Base-by-base conservation (phyloP, 2,888 invertebrate species). In the Sisyra nigra region DNA sequence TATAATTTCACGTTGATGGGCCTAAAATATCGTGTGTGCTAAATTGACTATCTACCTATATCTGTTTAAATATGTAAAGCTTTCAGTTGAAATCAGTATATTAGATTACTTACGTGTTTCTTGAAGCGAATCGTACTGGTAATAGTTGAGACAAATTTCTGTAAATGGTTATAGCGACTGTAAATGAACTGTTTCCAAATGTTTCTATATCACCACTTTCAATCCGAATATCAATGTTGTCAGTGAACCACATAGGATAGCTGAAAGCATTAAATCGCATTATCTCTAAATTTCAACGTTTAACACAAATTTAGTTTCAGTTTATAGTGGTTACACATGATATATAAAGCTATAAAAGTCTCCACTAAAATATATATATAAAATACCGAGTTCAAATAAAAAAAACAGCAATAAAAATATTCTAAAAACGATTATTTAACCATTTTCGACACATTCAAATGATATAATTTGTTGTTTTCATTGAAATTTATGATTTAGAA, bases 121-220 rank as follows among this genome's bases (percentile, higher is more conserved):
- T 71, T 47, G 73, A 69, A 42, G 72, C 67, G 41, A 73, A 71
- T 44, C 77, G 59, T 0, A 68, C 68, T 1, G 80, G 79, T 46
- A 80, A 60, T 51, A 75, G 74, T 3, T 68, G 62, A 6, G 73
- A 71, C 45, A 80, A 58, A 52, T 77, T 75, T 51, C 71, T 72
- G 55, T 78, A 82, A 48, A 73, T 66, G 6, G 76, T 67, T 14
- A 72, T 68, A 8, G 55, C 53, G 34, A 59, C 47, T 38, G 50
- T 53, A 40, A 53, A 53, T 7, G 51, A 51, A 13, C 49, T 48
- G 44, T 53, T 55, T 5, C 50, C 50, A 42, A 47, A 45, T 2
- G 43, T 39, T 33, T 47, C 49, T 14, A 45, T 36, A 11, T 40
- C 45, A 10, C 46, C 42, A 8, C 50, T 45, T n/a, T 53, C 50